Evolutionary conservation across 2,113 vertebrate genomes (phyloP).

Genomic region (Falco punctatus): DNA sequence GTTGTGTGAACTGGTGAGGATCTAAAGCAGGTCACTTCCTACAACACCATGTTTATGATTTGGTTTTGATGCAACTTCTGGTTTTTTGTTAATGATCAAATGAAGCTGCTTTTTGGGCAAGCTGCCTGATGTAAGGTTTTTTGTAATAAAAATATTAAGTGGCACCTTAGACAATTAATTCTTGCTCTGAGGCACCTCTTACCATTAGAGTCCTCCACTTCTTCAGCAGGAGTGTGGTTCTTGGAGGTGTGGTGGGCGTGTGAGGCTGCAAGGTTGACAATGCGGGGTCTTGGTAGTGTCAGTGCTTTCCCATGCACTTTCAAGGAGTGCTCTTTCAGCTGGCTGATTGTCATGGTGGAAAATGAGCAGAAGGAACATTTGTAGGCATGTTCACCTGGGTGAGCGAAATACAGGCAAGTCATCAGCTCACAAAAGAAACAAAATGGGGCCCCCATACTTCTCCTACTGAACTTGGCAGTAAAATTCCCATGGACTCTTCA

Average conservation of each 20-base stretch:
- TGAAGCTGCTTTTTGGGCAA: neutral
- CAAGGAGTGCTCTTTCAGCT: constrained; percentile 96
- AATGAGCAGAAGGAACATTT: constrained; percentile 95
- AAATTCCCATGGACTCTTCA: constrained; percentile 56
- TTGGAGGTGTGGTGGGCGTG: constrained; percentile 79
- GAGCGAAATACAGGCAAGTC: constrained; percentile 73
- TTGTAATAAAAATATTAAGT: constrained; percentile 18
- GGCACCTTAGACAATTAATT: constrained; percentile 62
- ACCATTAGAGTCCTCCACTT: constrained; percentile 85
- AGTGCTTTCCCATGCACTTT: constrained; percentile 92
- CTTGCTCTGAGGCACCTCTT: constrained; percentile 62
- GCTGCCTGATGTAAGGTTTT: neutral
- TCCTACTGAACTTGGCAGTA: constrained; percentile 29
- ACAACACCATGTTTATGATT: neutral
- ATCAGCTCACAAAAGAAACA: constrained; percentile 74
- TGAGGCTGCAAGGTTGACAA: constrained; percentile 85
- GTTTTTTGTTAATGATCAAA: neutral
- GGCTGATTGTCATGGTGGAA: constrained; percentile 96
- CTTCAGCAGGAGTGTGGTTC: constrained; percentile 73
- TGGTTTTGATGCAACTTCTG: neutral
- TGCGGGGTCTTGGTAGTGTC: constrained; percentile 89
- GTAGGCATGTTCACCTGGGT: constrained; percentile 93
- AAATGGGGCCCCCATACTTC: constrained; percentile 47
- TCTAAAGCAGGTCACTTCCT: neutral
- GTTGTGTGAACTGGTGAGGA: neutral